Evolutionary conservation across 1,140 invertebrate species (phyloP).

Genomic region (Zaprionus taronus): DNA sequence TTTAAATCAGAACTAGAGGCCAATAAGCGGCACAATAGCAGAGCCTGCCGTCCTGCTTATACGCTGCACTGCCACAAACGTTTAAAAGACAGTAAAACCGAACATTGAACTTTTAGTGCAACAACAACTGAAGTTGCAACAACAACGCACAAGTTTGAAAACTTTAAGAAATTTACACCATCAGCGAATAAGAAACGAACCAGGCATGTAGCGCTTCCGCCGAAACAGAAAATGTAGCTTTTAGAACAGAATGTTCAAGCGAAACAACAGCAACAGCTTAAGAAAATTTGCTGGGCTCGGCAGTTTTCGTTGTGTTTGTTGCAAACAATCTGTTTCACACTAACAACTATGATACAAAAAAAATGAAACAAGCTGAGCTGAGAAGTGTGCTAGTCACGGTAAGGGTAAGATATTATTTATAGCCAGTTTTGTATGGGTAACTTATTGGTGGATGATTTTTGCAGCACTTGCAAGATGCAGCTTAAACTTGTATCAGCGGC

Average conservation of each 20-base stretch:
- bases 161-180: slow-evolving; percentile 82
- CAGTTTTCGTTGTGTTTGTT: slow-evolving; percentile 68
- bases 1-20: slow-evolving; percentile 9
- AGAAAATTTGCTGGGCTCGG: slow-evolving; percentile 69
- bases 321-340: slow-evolving; percentile 77
- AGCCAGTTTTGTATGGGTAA: slow-evolving; percentile 7
- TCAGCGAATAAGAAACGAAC: slow-evolving; percentile 73
- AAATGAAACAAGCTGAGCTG: slow-evolving; percentile 70
- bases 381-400: slow-evolving; percentile 50
- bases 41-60: neutral
- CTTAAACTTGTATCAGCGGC: slow-evolving; percentile 42
- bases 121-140: slow-evolving; percentile 42
- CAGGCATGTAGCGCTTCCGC: slow-evolving; percentile 43
- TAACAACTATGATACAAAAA: slow-evolving; percentile 65
- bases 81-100: slow-evolving; percentile 34
- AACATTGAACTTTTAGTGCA: slow-evolving; percentile 59
- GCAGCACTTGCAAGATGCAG: slow-evolving; percentile 36
- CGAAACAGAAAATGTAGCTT: slow-evolving; percentile 50
- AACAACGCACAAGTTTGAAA: slow-evolving; percentile 72
- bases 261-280: slow-evolving; percentile 48
- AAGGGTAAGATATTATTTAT: slow-evolving; percentile 56
- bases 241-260: slow-evolving; percentile 56
- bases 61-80: slow-evolving; percentile 12
- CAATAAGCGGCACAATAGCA: slow-evolving; percentile 6
- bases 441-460: slow-evolving; percentile 41